Conservation (phyloP, 2,888 invertebrate species). For the Pachydiplax longipennis region DNA sequence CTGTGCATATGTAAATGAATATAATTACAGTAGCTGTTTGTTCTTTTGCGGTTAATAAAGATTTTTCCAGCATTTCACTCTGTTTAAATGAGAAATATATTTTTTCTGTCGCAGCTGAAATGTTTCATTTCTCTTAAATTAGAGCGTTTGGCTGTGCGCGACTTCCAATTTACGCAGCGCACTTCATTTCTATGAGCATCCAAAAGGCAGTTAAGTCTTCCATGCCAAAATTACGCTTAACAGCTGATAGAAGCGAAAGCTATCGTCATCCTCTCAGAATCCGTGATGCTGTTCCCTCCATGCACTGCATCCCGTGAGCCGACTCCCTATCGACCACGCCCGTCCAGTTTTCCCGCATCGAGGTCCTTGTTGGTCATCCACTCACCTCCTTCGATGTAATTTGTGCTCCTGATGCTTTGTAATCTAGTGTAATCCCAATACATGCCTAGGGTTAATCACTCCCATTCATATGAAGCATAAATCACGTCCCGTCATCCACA, state of each 20-base stretch:
- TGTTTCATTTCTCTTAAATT: background rate
- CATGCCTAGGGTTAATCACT: constrained; percentile 13
- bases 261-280: background rate
- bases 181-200: background rate
- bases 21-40: too few relatives aligned
- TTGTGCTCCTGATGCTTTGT: constrained; percentile 23
- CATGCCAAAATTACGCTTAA: background rate
- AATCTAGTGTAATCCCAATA: background rate
- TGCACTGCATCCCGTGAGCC: background rate
- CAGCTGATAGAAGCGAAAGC: background rate
- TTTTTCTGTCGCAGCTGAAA: too few relatives aligned
- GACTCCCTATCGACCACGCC: background rate
- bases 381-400: background rate
- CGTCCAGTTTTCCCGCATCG: background rate
- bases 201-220: background rate
- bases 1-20: too few relatives aligned
- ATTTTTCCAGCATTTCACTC: too few relatives aligned
- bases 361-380: background rate
- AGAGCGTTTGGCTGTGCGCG: background rate
- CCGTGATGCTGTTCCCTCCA: background rate
- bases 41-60: too few relatives aligned
- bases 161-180: background rate
- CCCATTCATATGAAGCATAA: constrained; percentile 9
- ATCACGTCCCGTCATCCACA: background rate
- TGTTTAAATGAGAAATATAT: too few relatives aligned